phyloP scores from a whole-genome alignment of 2,888 invertebrate species.

The Eupithecia centaureata region DNA sequence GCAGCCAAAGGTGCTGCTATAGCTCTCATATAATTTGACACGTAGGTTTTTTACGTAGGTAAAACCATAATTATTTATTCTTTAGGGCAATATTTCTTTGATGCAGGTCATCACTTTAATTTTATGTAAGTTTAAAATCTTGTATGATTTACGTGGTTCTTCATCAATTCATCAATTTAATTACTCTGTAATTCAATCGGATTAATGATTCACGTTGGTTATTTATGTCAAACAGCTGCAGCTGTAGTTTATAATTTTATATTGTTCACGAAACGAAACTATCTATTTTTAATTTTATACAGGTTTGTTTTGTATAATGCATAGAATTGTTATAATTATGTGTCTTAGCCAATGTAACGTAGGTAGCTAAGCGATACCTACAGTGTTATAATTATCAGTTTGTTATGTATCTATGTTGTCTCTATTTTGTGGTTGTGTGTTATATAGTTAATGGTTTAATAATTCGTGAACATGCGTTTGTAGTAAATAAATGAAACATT shows the following conservation, averaged over 20 bases:
- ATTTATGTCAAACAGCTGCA: constrained; percentile 3
- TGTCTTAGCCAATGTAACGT: too few species aligned
- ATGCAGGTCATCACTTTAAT: constrained; percentile 1
- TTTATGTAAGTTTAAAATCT: neutral
- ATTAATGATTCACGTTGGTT: neutral
- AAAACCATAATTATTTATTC: neutral
- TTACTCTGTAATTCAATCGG: neutral
- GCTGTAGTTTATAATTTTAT: neutral
- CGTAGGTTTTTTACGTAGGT: neutral
- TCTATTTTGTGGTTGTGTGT: too few species aligned
- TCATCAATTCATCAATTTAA: neutral
- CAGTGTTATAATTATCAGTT: too few species aligned
- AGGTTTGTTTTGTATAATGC: neutral
- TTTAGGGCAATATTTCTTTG: neutral
- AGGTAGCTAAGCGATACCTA: too few species aligned
- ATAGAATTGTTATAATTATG: neutral
- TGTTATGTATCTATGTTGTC: too few species aligned
- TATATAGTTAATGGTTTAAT: too few species aligned
- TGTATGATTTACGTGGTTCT: neutral
- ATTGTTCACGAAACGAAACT: neutral
- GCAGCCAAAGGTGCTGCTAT: constrained; percentile 90
- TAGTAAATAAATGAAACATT: too few species aligned
- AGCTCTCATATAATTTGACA: constrained; percentile 65
- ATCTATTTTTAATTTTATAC: neutral
- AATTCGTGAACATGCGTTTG: too few species aligned